A percentile compares a stretch with the other conserved stretches of the same genome.
Conservation (phyloP, 2,797 vertebrate species). For the Sternotherus odoratus region DNA sequence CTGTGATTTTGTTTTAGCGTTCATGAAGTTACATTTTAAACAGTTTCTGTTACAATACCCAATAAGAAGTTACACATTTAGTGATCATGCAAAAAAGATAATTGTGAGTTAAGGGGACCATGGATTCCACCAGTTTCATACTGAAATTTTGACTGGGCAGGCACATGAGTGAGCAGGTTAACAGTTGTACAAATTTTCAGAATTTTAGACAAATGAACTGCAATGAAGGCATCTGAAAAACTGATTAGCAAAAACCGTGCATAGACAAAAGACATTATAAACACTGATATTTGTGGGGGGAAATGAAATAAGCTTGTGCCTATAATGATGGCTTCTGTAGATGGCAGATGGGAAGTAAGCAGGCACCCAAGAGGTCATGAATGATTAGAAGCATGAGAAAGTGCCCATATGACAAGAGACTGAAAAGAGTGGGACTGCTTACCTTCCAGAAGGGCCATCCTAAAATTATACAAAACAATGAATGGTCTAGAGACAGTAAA, state of each 20-base stretch:
- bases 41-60: background rate
- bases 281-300: background rate
- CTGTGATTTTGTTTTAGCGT: background rate
- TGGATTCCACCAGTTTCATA: background rate
- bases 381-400: too few relatives aligned
- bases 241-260: background rate
- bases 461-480: too few relatives aligned
- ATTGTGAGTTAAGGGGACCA: background rate
- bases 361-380: background rate
- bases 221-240: background rate
- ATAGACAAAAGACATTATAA: background rate
- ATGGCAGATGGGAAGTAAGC: constrained; percentile 20
- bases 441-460: too few relatives aligned
- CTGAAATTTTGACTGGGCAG: background rate
- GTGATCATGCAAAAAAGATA: background rate
- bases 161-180: background rate
- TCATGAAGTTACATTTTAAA: background rate
- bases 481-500: too few relatives aligned
- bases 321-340: background rate
- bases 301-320: background rate
- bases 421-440: too few relatives aligned
- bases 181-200: background rate
- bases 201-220: background rate
- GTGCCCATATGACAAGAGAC: too few relatives aligned
- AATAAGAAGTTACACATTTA: background rate